phyloP scores from a whole-genome alignment of 2,888 invertebrate genomes.

The Kuschelorhynchus macadamiae region DNA sequence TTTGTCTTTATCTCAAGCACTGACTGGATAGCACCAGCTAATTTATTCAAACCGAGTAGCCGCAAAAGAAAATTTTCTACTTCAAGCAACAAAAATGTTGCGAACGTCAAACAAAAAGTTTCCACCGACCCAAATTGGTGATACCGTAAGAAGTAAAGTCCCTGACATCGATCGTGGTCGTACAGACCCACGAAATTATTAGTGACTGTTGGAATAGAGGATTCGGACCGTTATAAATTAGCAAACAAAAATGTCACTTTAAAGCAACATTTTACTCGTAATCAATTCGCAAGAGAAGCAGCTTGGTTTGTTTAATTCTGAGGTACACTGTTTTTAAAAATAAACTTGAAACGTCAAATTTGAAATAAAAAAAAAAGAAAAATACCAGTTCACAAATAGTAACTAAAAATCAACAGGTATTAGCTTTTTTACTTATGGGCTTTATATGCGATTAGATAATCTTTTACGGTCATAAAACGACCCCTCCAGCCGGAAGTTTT shows the following conservation, averaged over 20 bases:
- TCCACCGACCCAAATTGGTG: background rate
- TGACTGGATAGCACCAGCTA: conserved; percentile 28
- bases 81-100: too few relatives aligned
- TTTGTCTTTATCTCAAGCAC: conserved; percentile 14
- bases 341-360: too few relatives aligned
- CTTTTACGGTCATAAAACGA: too few relatives aligned
- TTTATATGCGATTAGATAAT: too few relatives aligned
- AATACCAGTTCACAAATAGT: too few relatives aligned
- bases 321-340: too few relatives aligned
- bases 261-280: conserved; percentile 15
- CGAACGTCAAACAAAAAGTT: conserved; percentile 29
- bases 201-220: conserved; percentile 22
- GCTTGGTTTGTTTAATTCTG: too few relatives aligned
- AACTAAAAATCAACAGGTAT: too few relatives aligned
- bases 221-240: conserved; percentile 36
- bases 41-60: conserved; percentile 28
- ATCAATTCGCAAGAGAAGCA: conserved; percentile 26
- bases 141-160: conserved; percentile 31
- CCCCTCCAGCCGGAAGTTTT: too few relatives aligned
- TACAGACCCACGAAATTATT: conserved; percentile 49
- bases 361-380: too few relatives aligned
- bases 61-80: conserved; percentile 27
- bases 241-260: too few relatives aligned
- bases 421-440: too few relatives aligned
- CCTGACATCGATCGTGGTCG: conserved; percentile 19